Evolutionary conservation across 2,113 vertebrate species (phyloP), one percentile per base, ranked within the genome.

Genomic region (Ameiurus melas): DNA sequence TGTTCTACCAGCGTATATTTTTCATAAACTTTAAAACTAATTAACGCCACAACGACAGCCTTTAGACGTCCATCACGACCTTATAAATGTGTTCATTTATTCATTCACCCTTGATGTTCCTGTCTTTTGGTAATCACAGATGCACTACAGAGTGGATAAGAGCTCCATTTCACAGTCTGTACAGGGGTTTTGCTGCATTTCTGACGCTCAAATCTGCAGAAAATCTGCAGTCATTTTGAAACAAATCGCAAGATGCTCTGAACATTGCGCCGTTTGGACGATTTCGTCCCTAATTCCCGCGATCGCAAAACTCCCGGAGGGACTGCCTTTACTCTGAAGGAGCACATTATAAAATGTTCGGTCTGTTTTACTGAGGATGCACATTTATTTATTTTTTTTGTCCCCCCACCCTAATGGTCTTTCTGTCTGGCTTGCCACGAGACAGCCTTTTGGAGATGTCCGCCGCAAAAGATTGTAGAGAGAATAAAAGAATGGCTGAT

Each of bases 81-180:
- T 60, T 82, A 36, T 36, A 36, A 33, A 22, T 25, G 22, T 14
- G 13, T 39, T 10, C 20, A 22, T 82, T 58, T 12, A 33, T 80
- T 57, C 17, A 20, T 80, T 80, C 78, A 10, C 5, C n/a, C 1
- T 9, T 16, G 1, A 82, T 8, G 14, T 36, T 60, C 79, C 36
- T 60, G 80, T 60, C 55, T 82, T 82, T 82, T 2, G 33, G 33
- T 83, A 83, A 83, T 62, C 80, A 83, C 57, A 14, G 33, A 83
- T 6, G 43, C 33, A 16, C 19, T 5, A 39, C 79, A 20, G 53
- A 58, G 43, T 47, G 43, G 43, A 47, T 47, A 6, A 22, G 9
- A 33, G 53, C 30, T 33, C 33, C 19, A 2, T 51, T n/a, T 55
- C 0, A 55, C 12, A 3, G 3, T 10, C 47, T 51, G 47, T 10